Evolutionary conservation across 2,113 vertebrate species (phyloP).

Genomic region (Carlito syrichta): DNA sequence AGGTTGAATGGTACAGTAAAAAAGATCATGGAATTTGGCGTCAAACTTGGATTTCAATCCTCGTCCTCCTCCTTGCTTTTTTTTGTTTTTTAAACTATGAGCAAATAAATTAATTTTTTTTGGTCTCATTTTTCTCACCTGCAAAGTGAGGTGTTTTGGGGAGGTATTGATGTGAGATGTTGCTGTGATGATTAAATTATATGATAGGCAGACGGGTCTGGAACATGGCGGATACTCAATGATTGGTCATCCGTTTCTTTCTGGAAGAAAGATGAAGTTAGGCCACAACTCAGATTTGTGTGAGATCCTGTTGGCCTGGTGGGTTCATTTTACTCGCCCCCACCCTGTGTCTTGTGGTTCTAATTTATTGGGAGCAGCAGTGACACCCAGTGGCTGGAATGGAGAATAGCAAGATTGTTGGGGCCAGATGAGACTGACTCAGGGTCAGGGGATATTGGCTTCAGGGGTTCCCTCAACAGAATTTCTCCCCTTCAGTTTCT

Average conservation of each 20-base stretch:
- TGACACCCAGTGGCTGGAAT: conserved; percentile 61
- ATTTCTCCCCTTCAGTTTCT: neutral
- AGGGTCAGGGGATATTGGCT: neutral
- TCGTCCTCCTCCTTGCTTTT: neutral
- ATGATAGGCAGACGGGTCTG: neutral
- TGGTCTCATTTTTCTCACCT: neutral
- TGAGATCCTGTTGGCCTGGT: neutral
- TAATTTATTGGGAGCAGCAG: neutral
- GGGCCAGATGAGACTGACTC: neutral
- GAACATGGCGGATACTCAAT: neutral
- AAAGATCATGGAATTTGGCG: neutral
- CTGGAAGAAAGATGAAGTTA: neutral
- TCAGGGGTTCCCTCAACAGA: neutral
- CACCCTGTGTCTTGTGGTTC: rapidly evolving
- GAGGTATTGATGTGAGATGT: neutral
- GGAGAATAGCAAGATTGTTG: neutral
- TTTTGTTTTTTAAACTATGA: neutral
- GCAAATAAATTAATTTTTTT: neutral
- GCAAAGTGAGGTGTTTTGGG: neutral
- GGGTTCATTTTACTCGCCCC: neutral
- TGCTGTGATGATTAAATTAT: neutral
- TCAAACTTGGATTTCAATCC: neutral
- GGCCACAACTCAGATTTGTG: neutral
- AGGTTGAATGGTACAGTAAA: neutral
- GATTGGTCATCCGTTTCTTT: neutral